A percentile compares a stretch with the other conserved stretches of the same genome.
Evolutionary conservation across 2,888 invertebrate genomes (phyloP).

Genomic region (Platerodrilus igneus): DNA sequence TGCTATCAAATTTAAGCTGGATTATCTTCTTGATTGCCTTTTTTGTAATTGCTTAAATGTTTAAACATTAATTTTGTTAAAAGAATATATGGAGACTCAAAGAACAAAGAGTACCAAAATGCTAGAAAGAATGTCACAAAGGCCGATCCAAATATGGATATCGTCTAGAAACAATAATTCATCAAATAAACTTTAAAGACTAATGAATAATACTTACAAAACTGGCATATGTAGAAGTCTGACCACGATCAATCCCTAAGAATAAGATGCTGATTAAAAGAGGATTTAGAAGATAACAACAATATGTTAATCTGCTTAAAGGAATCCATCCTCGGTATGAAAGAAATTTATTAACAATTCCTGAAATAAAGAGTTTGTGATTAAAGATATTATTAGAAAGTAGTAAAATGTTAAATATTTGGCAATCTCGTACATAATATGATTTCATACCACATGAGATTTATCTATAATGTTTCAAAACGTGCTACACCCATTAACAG

Average conservation of each 20-base stretch:
- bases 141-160: constrained; percentile 37
- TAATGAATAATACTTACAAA: constrained; percentile 39
- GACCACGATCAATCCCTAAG: constrained; percentile 37
- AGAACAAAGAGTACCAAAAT: constrained; percentile 39
- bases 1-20: constrained; percentile 3
- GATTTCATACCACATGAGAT: too few species aligned
- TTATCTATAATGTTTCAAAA: too few species aligned
- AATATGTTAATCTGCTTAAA: constrained; percentile 55
- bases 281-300: constrained; percentile 57
- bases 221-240: constrained; percentile 39
- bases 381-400: too few species aligned
- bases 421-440: too few species aligned
- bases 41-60: too few species aligned
- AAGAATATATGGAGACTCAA: constrained; percentile 46
- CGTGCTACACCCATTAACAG: too few species aligned
- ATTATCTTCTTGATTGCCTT: too few species aligned
- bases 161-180: constrained; percentile 33
- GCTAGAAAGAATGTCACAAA: constrained; percentile 41
- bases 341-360: constrained; percentile 45
- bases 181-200: background rate
- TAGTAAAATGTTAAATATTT: too few species aligned
- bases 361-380: constrained; percentile 42
- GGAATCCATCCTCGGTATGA: constrained; percentile 38
- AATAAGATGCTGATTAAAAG: constrained; percentile 51
- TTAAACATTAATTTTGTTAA: constrained; percentile 37